A percentile compares a stretch with the other conserved stretches of the same genome.
These are phyloP conservation scores for Alsophila aescularia DNA, from an alignment of 2,888 invertebrate species.

Conservation along the genomic window DNA sequence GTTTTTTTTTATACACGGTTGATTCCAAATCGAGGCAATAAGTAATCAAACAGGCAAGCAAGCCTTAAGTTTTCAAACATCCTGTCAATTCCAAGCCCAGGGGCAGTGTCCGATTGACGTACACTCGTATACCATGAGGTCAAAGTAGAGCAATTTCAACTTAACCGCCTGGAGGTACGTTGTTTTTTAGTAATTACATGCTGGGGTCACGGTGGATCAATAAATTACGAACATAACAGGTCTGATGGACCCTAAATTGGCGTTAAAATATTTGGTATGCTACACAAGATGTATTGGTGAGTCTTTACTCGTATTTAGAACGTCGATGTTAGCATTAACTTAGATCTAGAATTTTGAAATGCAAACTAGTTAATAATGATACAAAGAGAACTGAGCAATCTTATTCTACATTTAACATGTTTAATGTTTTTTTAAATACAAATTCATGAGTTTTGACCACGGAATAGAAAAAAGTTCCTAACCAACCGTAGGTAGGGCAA, in stretches of 20 bases:
- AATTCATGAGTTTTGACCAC: too few relatives aligned
- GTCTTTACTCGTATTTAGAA: too few relatives aligned
- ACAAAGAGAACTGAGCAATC: too few relatives aligned
- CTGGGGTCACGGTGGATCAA: conserved; percentile 21
- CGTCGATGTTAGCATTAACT: too few relatives aligned
- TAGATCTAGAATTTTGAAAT: conserved; percentile 1
- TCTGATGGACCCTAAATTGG: conserved; percentile 11
- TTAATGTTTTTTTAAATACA: too few relatives aligned
- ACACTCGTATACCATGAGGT: conserved; percentile 16
- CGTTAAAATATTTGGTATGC: conserved; percentile 14
- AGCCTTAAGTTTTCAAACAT: background rate
- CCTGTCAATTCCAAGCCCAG: conserved; percentile 16
- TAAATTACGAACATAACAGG: conserved; percentile 14
- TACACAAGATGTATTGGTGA: background rate
- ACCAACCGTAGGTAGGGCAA: too few relatives aligned
- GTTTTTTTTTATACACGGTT: background rate
- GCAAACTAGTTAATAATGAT: conserved; percentile 5
- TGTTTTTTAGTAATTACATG: conserved; percentile 26
- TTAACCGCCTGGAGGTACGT: conserved; percentile 18
- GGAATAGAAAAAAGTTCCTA: too few relatives aligned
- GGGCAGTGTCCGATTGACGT: conserved; percentile 27
- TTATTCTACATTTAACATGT: too few relatives aligned
- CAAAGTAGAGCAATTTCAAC: conserved; percentile 28
- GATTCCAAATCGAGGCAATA: background rate
- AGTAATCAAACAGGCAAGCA: background rate